Base-by-base conservation (phyloP, 1,140 invertebrate genomes). In the Drosophila athabasca region DNA sequence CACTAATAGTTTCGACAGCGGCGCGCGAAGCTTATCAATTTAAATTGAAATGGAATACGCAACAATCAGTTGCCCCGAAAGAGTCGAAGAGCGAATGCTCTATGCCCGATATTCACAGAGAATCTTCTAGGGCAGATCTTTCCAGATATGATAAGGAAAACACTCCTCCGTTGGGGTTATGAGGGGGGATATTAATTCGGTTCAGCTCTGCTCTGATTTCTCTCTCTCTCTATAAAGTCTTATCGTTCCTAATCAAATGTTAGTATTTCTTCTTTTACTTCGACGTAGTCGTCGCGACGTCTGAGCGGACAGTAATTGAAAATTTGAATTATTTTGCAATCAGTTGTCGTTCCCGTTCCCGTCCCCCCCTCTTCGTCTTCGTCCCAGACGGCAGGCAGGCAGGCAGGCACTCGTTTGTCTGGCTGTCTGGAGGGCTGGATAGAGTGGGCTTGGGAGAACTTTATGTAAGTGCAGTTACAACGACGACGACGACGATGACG, bases 281-380 rank as follows among this genome's bases (percentile, higher is more conserved):
- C 55, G 70, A 41, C 59, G 76, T 75, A 62, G 77, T 79, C 77
- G 80, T 68, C 72, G 67, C 81, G 75, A 69, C 73, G 81, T 84
- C 81, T 84, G 72, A 79, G 76, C 80, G 61, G 62, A 8, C 52
- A 68, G 75, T 78, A 82, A 83, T 79, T 84, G 76, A 79, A 79
- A 79, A 82, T 87, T 73, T 57, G 79, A 87, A 87, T 88, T 88
- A 79, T 88, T 87, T 88, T 82, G 83, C 79, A 87, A 87, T 87
- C 82, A 82, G 77, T 76, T 62, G 66, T 59, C 60, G 70, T 51
- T 41, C 53, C 60, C 44, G 24, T 2, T 1, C 58, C 22, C 43
- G 6, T 15, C 0, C 51, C 3, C n/a, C 24, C 26, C 5, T 29
- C 6, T 29, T 2, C 29, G 29, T 29, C 7, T 1, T 1, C 29